Base-by-base conservation (phyloP, 1,140 invertebrate genomes). In the Brachionus asplanchnoidis region DNA sequence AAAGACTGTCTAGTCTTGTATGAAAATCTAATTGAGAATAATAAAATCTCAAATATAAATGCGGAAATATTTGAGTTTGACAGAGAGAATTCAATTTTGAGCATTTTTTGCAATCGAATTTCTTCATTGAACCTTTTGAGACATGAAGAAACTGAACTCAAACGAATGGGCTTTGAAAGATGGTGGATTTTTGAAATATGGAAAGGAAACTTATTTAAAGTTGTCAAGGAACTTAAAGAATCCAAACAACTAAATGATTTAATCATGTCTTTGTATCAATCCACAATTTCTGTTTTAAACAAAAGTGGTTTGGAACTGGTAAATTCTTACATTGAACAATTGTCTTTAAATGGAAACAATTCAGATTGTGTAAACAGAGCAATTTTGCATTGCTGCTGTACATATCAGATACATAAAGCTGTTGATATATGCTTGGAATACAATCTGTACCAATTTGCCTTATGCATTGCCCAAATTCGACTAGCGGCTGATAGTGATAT, bases 131-230 rank as follows among this genome's bases (percentile, higher is more conserved):
- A 65, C 12, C 53, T 82, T 1, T 26, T 82, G 17, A 36, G 60
- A 20, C n/a, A 12, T 8, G 79, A 82, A 65, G 20, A 65, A 42
- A 12, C 20, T 9, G 79, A 82, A 46, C 12, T 82, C 4, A 82
- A 82, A n/a, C n/a, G 42, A 0, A 8, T 82, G 4, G 32, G 17
- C 9, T 65, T 9, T 11, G 79, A 82, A 20, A 82, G 65, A 82
- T 82, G 79, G 79, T 82, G 79, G 79, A 44, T 82, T 23, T 65
- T 82, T 36, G 79, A 82, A 14, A 17, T 82, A 60, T 82, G 79
- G 79, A 60, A 46, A 46, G 79, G 79, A 20, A 82, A 82, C 36
- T 82, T 82, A 46, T 68, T 44, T 14, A 68, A 60, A 82, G 12
- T 82, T 12, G 17, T 82, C 36, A 68, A 82, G n/a, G 23, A 82